Percentiles rank a stretch among this genome's conserved stretches.
Conservation (phyloP, 2,113 vertebrate genomes). For the Thalassoma bifasciatum region DNA sequence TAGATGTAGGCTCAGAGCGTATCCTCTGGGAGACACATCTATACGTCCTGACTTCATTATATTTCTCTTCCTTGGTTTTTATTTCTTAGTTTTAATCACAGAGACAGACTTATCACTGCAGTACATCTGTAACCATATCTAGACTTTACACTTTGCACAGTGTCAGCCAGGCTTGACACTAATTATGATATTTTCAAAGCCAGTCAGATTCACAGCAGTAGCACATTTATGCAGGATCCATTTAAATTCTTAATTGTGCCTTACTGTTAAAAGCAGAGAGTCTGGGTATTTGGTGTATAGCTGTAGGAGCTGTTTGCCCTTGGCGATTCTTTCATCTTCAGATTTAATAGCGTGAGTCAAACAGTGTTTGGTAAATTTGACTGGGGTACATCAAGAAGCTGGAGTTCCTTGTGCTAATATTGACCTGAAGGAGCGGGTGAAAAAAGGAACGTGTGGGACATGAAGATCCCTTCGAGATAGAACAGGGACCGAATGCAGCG, state of each 20-base stretch:
- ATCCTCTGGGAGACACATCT: background rate
- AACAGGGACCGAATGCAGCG: constrained; percentile 11
- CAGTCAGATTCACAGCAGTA: constrained; percentile 47
- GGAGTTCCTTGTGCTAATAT: constrained; percentile 75
- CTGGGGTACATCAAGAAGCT: constrained; percentile 66
- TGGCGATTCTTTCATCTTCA: constrained; percentile 73
- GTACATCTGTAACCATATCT: constrained; percentile 24
- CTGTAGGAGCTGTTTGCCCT: constrained; percentile 72
- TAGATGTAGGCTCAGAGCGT: constrained; percentile 20
- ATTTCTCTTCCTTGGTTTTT: constrained; percentile 12
- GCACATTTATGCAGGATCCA: constrained; percentile 50
- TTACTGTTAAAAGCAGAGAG: constrained; percentile 50
- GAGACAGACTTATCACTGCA: constrained; percentile 28
- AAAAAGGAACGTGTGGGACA: constrained; percentile 41
- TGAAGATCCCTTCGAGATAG: constrained; percentile 55
- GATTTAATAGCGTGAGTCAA: constrained; percentile 71
- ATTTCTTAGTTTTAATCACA: constrained; percentile 38
- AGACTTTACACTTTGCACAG: constrained; percentile 54
- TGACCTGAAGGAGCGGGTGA: constrained; percentile 66
- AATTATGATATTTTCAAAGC: constrained; percentile 74
- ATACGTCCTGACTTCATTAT: constrained; percentile 21
- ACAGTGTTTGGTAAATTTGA: constrained; percentile 75
- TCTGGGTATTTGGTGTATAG: constrained; percentile 53
- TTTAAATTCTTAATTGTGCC: constrained; percentile 70
- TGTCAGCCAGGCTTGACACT: constrained; percentile 54